These are phyloP conservation scores for Aurelia coerulea DNA, from an alignment of 30 jellyfish, hydroid and myxozoan genomes.

Conservation along the genomic window DNA sequence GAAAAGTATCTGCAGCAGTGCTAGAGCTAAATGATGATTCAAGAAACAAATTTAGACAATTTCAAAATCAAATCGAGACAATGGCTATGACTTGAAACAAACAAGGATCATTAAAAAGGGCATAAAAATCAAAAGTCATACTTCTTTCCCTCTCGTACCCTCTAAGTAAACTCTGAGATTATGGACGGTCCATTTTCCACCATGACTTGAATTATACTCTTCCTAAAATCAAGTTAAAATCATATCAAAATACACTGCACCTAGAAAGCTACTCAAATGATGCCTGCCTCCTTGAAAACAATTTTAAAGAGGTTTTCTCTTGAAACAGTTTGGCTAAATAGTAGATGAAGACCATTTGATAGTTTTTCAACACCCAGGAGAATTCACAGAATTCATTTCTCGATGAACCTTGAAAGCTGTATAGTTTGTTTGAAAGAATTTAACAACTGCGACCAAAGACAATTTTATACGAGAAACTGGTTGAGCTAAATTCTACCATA, in stretches of 20 bases:
- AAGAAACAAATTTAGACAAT: too few relatives aligned
- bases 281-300: too few relatives aligned
- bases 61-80: too few relatives aligned
- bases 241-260: neutral
- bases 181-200: slow-evolving; percentile 98
- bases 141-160: slow-evolving; percentile 98
- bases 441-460: too few relatives aligned
- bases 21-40: too few relatives aligned
- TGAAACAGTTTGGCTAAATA: too few relatives aligned
- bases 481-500: too few relatives aligned
- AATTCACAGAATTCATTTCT: neutral
- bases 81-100: neutral
- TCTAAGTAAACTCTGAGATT: slow-evolving; percentile 88
- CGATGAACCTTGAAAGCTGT: neutral
- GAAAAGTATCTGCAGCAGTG: too few relatives aligned
- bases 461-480: too few relatives aligned
- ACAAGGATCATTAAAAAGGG: neutral
- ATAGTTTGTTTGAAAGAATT: too few relatives aligned
- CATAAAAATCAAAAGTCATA: neutral
- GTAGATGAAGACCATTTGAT: neutral
- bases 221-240: slow-evolving; percentile 61
- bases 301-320: too few relatives aligned
- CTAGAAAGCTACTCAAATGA: too few relatives aligned
- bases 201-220: slow-evolving; percentile 91
- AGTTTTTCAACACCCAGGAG: neutral